Conservation (phyloP, 2,888 invertebrate species). For the Allacma fusca region DNA sequence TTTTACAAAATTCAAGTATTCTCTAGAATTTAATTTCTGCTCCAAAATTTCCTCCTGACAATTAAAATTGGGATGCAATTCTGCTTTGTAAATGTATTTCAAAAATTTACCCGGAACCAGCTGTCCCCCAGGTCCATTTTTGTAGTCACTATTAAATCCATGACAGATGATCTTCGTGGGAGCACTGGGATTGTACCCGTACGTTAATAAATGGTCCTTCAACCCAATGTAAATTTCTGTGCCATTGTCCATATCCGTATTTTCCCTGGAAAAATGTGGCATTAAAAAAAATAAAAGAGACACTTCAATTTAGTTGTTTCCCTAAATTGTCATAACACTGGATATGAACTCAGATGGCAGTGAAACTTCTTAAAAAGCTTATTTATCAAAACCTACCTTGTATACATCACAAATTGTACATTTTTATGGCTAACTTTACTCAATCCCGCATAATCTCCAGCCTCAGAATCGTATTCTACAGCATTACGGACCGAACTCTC, state of each 20-base stretch:
- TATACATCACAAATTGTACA: neutral
- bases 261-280: no score
- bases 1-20: no score
- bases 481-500: neutral
- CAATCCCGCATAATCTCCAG: neutral
- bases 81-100: no score
- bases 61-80: no score
- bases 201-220: neutral
- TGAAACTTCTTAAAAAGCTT: neutral
- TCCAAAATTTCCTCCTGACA: no score
- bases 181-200: neutral
- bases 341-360: no score
- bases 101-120: neutral
- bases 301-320: no score
- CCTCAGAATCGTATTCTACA: neutral
- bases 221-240: neutral
- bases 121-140: neutral
- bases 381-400: neutral
- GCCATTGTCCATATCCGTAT: neutral
- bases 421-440: neutral
- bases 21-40: no score
- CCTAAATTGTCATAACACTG: neutral
- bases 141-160: constrained; percentile 7
- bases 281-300: no score
- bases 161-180: neutral